A percentile compares a stretch with the other conserved stretches of the same genome.
Evolutionary conservation across 2,113 vertebrate species (phyloP).

Genomic region (Desmodus rotundus): DNA sequence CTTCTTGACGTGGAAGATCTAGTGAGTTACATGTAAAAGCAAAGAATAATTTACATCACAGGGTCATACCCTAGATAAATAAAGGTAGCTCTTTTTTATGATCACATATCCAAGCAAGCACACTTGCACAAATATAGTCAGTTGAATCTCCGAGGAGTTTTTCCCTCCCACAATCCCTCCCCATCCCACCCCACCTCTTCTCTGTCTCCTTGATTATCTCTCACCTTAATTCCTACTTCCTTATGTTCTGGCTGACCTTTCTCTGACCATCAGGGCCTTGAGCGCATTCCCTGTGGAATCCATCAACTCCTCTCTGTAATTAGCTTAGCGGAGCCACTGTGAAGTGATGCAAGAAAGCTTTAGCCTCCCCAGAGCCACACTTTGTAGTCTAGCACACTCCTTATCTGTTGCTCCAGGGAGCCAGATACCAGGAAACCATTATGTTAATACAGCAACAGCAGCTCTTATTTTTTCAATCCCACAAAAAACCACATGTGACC

Average conservation of each 20-base stretch:
- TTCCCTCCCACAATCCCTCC: not conserved
- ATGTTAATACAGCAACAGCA: slow-evolving; percentile 60
- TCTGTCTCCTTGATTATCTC: not conserved
- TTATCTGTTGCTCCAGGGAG: slow-evolving; percentile 63
- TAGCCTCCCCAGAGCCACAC: slow-evolving; percentile 61
- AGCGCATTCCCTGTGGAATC: slow-evolving; percentile 51
- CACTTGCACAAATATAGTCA: not conserved
- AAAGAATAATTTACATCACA: not conserved
- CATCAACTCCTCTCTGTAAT: slow-evolving; percentile 55
- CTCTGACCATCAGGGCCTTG: slow-evolving; percentile 51
- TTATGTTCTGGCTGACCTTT: slow-evolving; percentile 8
- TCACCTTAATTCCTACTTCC: not conserved
- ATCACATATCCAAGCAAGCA: not conserved
- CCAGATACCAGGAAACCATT: slow-evolving; percentile 73
- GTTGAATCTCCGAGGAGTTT: not conserved
- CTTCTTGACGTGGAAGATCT: not conserved
- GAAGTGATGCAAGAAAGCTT: slow-evolving; percentile 70
- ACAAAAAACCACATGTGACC: slow-evolving; percentile 62
- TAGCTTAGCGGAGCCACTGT: slow-evolving; percentile 50
- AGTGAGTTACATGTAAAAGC: not conserved
- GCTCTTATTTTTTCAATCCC: slow-evolving; percentile 61
- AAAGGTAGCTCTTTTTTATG: not conserved
- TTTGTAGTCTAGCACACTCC: slow-evolving; percentile 12
- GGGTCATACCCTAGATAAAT: not conserved
- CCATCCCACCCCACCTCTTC: rapidly evolving